Evolutionary conservation across 1,140 invertebrate species (phyloP).

Genomic region (Brachionus rubens): DNA sequence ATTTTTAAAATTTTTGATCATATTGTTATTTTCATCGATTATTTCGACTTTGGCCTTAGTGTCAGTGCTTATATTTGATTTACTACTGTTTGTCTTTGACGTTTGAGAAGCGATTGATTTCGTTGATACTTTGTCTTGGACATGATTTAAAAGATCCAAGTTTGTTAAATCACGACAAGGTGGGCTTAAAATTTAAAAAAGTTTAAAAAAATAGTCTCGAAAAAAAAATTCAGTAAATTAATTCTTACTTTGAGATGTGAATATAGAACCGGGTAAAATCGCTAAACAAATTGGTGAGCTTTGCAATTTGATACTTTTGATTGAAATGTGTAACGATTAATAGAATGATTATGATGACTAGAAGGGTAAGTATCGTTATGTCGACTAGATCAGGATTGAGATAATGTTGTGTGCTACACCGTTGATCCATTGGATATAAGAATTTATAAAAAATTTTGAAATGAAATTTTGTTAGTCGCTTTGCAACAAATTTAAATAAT

Average conservation of each 20-base stretch:
- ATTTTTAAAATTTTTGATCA: neutral
- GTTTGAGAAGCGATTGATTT: neutral
- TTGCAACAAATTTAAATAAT: too few species aligned
- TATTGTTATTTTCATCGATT: neutral
- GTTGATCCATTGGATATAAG: neutral
- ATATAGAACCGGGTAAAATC: constrained; percentile 27
- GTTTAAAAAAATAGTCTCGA: neutral
- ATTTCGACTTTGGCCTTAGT: neutral
- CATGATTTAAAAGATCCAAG: too few species aligned
- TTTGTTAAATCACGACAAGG: neutral
- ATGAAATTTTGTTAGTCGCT: too few species aligned
- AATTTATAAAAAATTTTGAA: neutral
- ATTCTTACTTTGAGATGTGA: constrained; percentile 17
- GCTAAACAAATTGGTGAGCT: neutral
- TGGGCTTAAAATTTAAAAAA: neutral
- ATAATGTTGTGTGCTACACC: neutral
- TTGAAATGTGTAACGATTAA: neutral
- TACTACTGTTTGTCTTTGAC: neutral
- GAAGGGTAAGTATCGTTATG: neutral
- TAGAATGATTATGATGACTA: neutral
- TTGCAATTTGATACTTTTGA: constrained; percentile 7
- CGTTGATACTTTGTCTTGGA: too few species aligned
- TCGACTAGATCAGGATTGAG: neutral
- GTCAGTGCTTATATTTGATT: neutral
- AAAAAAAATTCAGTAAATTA: neutral